These are phyloP conservation scores for Azorinus chamasolen DNA, from an alignment of 2,888 invertebrate genomes.

Conservation along the genomic window DNA sequence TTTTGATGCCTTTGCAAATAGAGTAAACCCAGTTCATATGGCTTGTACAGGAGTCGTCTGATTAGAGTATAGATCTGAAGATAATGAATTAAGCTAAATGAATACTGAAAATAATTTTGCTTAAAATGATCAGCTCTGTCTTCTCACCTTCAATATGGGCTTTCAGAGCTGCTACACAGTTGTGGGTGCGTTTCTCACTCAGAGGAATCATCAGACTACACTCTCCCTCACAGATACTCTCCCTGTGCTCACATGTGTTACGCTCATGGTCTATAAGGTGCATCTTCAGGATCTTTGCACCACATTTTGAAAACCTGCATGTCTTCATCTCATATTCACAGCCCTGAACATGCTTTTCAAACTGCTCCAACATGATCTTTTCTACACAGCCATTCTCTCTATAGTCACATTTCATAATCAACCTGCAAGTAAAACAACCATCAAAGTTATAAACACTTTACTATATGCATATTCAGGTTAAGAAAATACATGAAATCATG, in stretches of 20 bases:
- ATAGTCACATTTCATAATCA: constrained; percentile 79
- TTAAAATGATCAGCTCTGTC: too few relatives aligned
- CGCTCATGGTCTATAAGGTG: constrained; percentile 99
- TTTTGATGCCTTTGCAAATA: too few relatives aligned
- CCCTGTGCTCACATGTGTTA: constrained; percentile 92
- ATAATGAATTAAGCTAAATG: too few relatives aligned
- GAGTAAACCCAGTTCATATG: too few relatives aligned
- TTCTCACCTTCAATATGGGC: constrained; percentile 70
- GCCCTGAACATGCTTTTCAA: constrained; percentile 69
- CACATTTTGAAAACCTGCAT: constrained; percentile 74
- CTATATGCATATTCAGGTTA: too few relatives aligned
- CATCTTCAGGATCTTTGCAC: constrained; percentile 91
- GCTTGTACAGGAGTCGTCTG: too few relatives aligned
- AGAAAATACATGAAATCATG: too few relatives aligned
- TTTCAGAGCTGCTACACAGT: constrained; percentile 75
- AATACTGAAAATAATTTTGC: too few relatives aligned
- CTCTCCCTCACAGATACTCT: constrained; percentile 71
- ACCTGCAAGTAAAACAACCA: constrained; percentile 32
- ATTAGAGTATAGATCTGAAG: too few relatives aligned
- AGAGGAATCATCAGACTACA: constrained; percentile 78
- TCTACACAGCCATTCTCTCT: constrained; percentile 75
- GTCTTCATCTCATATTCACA: constrained; percentile 76
- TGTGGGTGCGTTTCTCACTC: constrained; percentile 66
- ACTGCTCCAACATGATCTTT: constrained; percentile 74
- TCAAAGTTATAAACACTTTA: too few relatives aligned